Evolutionary conservation across 2,113 vertebrate genomes (phyloP).

Genomic region (Hypomesus transpacificus): DNA sequence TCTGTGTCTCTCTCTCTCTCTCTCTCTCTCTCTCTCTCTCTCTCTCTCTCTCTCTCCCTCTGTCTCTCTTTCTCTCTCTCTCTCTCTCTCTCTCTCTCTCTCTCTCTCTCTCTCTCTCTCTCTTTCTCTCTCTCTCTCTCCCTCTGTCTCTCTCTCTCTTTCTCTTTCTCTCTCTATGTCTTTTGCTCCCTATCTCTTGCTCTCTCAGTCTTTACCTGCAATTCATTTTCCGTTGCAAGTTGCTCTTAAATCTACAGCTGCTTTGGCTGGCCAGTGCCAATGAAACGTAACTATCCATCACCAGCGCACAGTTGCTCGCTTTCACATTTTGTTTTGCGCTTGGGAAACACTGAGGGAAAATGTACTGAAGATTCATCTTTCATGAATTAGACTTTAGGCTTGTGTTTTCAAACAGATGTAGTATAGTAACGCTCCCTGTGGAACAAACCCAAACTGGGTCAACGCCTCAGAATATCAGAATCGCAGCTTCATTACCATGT

Average conservation of each 20-base stretch:
- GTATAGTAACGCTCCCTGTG: slow-evolving; percentile 38
- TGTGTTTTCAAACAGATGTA: slow-evolving; percentile 35
- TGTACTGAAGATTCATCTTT: slow-evolving; percentile 34
- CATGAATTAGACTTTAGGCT: slow-evolving; percentile 35
- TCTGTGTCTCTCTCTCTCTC: too few species aligned
- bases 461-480: slow-evolving; percentile 62
- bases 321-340: slow-evolving; percentile 15
- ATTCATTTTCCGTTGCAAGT: not conserved
- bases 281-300: slow-evolving; percentile 16
- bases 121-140: too few species aligned
- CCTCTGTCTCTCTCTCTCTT: not conserved
- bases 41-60: too few species aligned
- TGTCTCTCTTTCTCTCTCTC: too few species aligned
- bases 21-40: too few species aligned
- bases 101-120: too few species aligned
- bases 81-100: too few species aligned
- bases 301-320: not conserved
- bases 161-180: not conserved
- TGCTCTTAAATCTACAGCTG: slow-evolving; percentile 15
- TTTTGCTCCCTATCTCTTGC: slow-evolving; percentile 5
- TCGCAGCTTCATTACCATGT: slow-evolving; percentile 57
- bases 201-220: slow-evolving; percentile 15
- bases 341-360: slow-evolving; percentile 33
- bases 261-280: slow-evolving; percentile 17
- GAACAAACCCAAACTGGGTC: slow-evolving; percentile 66